Conservation (phyloP, 2,113 vertebrate species). For the Gallinago paraguaiae region DNA sequence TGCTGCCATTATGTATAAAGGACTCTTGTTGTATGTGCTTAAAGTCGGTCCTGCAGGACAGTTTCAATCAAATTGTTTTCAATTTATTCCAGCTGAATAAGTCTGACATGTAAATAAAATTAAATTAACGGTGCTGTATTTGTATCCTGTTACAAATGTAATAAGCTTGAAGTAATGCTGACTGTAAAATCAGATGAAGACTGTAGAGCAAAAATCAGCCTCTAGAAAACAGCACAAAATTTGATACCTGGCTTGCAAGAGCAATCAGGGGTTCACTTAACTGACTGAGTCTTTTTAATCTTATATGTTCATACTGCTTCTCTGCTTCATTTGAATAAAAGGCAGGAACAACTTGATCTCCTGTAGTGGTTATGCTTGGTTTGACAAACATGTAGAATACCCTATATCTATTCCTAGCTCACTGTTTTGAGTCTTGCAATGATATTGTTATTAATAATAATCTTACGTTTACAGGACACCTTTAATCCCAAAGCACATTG, state of each 20-base stretch:
- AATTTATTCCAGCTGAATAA: constrained; percentile 73
- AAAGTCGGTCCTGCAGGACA: constrained; percentile 71
- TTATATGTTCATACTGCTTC: neutral
- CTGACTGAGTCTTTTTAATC: constrained; percentile 3
- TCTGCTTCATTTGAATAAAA: constrained; percentile 12
- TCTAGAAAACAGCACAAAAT: constrained; percentile 6
- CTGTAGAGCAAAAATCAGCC: neutral
- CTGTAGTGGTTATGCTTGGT: neutral
- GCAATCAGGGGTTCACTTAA: constrained; percentile 1
- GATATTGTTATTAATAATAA: constrained; percentile 23
- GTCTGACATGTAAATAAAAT: constrained; percentile 79
- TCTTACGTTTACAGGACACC: neutral
- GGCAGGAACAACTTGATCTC: neutral
- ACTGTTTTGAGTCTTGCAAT: neutral
- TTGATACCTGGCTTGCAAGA: constrained; percentile 21
- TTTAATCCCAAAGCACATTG: constrained; percentile 45
- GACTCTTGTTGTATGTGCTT: constrained; percentile 48
- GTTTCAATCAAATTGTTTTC: constrained; percentile 74
- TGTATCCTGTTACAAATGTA: constrained; percentile 68
- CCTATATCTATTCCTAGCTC: neutral
- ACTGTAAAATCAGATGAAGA: constrained; percentile 33
- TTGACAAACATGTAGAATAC: constrained; percentile 9
- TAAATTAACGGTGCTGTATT: constrained; percentile 72
- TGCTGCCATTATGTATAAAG: constrained; percentile 60
- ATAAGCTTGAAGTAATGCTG: constrained; percentile 50